Evolutionary conservation across 2,888 invertebrate genomes (phyloP).

Genomic region (Parelbella ahira): DNA sequence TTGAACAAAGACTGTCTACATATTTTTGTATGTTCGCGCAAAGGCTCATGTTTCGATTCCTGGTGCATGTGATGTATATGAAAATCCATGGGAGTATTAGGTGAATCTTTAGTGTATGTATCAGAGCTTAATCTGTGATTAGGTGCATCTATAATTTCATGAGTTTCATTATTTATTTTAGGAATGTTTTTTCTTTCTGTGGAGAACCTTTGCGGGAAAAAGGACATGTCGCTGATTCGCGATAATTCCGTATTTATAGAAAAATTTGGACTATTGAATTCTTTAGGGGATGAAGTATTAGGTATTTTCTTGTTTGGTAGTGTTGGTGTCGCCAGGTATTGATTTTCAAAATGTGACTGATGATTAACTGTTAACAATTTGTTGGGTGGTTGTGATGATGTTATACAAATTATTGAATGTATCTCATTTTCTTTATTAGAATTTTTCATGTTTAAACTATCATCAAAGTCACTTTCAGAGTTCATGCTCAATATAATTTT

Average conservation of each 20-base stretch:
- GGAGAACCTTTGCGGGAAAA: conserved; percentile 66
- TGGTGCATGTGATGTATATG: conserved; percentile 39
- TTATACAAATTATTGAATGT: conserved; percentile 58
- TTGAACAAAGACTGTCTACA: conserved; percentile 64
- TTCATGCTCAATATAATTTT: conserved; percentile 60
- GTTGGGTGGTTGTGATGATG: conserved; percentile 51
- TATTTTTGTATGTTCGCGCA: conserved; percentile 53
- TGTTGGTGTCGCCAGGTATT: conserved; percentile 44
- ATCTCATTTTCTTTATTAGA: conserved; percentile 61
- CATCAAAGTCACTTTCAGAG: conserved; percentile 63
- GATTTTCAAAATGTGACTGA: conserved; percentile 39
- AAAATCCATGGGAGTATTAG: conserved; percentile 50
- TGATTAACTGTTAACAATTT: conserved; percentile 52
- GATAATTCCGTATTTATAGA: conserved; percentile 72
- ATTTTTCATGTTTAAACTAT: conserved; percentile 52
- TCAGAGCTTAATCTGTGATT: conserved; percentile 63
- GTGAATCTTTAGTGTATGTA: conserved; percentile 77
- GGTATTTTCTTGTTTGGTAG: conserved; percentile 60
- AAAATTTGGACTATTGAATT: conserved; percentile 68
- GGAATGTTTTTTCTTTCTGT: conserved; percentile 65
- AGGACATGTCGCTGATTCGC: conserved; percentile 69
- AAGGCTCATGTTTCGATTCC: conserved; percentile 44
- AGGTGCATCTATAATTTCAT: conserved; percentile 55
- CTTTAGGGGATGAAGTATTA: conserved; percentile 71
- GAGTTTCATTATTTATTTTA: conserved; percentile 55